A percentile compares a stretch with the other conserved stretches of the same genome.
These are phyloP conservation scores for Diplodus puntazzo DNA, from an alignment of 2,797 vertebrate genomes.

Conservation along the genomic window DNA sequence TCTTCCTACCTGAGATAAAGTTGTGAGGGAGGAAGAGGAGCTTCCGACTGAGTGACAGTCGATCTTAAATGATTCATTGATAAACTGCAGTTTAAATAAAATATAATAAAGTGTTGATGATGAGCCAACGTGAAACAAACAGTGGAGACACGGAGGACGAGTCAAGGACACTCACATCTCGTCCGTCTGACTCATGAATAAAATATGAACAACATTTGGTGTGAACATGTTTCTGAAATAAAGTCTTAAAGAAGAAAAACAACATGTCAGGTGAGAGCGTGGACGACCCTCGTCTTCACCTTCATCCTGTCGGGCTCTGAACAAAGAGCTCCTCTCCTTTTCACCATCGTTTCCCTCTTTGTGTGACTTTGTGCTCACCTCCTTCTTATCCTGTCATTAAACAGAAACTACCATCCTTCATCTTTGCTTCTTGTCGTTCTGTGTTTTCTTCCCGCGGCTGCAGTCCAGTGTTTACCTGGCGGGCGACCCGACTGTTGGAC, in stretches of 20 bases:
- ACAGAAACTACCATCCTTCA: background rate
- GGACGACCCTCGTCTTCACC: conserved; percentile 3
- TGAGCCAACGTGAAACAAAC: background rate
- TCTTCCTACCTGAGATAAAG: no score
- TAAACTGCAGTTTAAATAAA: background rate
- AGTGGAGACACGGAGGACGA: conserved; percentile 13
- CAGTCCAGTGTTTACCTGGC: no score
- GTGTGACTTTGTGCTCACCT: background rate
- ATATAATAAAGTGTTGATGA: background rate
- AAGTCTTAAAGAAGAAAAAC: conserved; percentile 10
- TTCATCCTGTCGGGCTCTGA: background rate
- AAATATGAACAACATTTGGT: conserved; percentile 39
- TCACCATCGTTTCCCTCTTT: background rate
- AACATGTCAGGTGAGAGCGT: background rate
- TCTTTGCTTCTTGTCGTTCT: background rate
- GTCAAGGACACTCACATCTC: conserved; percentile 25
- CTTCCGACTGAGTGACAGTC: no score
- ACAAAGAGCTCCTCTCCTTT: background rate
- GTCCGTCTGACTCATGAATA: conserved; percentile 29
- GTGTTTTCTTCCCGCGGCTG: background rate
- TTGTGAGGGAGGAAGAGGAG: no score
- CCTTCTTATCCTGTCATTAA: background rate
- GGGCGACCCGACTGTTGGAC: background rate
- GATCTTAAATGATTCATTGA: no score
- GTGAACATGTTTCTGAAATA: conserved; percentile 1